These are phyloP conservation scores for Dermolepida albohirtum DNA, from an alignment of 2,888 invertebrate genomes.

Conservation along the genomic window DNA sequence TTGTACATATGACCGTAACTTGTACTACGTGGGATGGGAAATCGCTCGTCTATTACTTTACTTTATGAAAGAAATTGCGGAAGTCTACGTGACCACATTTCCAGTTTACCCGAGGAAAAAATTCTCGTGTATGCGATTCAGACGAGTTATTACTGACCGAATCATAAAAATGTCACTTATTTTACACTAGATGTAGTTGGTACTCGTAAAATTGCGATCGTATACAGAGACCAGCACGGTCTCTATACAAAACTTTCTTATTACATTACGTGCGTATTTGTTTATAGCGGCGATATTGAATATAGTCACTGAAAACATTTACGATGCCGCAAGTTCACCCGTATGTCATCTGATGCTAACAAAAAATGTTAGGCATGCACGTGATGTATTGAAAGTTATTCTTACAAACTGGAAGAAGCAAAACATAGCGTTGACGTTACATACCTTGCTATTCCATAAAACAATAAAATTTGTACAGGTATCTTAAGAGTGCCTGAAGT, in stretches of 20 bases:
- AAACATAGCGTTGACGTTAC: too few relatives aligned
- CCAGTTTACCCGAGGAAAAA: constrained; percentile 20
- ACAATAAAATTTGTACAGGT: too few relatives aligned
- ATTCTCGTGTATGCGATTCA: constrained; percentile 15
- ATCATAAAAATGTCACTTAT: constrained; percentile 35
- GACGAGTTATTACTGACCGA: constrained; percentile 26
- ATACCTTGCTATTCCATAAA: too few relatives aligned
- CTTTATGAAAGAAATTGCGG: constrained; percentile 26
- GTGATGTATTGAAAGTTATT: too few relatives aligned
- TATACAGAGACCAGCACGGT: neutral
- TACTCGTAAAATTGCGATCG: constrained; percentile 13
- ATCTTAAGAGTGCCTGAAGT: too few relatives aligned
- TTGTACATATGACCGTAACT: neutral
- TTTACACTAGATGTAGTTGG: constrained; percentile 21
- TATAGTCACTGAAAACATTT: constrained; percentile 1
- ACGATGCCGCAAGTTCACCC: neutral
- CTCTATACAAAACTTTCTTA: constrained; percentile 3
- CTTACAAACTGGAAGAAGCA: too few relatives aligned
- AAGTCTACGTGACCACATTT: constrained; percentile 29
- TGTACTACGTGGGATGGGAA: neutral
- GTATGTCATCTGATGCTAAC: too few relatives aligned
- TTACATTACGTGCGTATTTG: constrained; percentile 12
- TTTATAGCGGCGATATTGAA: constrained; percentile 17
- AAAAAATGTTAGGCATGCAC: too few relatives aligned
- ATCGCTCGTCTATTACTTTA: constrained; percentile 12